Evolutionary conservation across 2,888 invertebrate species (phyloP), one percentile per base, ranked within the genome.

Genomic region (Apotomis capreana): DNA sequence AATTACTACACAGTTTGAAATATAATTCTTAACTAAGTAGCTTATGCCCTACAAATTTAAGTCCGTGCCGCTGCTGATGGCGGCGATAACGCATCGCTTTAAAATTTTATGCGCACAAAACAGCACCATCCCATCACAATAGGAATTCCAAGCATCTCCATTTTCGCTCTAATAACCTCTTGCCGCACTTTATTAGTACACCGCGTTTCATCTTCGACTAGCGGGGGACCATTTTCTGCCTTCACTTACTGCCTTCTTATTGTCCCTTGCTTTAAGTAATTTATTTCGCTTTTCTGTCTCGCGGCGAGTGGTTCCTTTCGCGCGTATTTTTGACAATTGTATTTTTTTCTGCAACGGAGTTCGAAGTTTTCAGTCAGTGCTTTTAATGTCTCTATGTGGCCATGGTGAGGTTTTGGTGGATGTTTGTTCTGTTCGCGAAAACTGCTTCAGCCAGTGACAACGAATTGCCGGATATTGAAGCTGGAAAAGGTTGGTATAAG

Each of bases 331-430:
- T 81, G 80, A 85, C 82, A 81, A 78, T 82, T 80, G 78, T 77
- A 80, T 80, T 81, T 80, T 81, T 77, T 75, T 15, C 70, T 49
- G 60, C 64, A 70, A 67, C 71, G 58, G 76, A 69, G 73, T 73
- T 68, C 55, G 68, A 73, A 69, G 37, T 61, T 75, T 76, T 75
- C 77, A 78, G 80, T 79, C 80, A 76, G 75, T 76, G 76, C 75
- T 81, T 77, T 88, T 88, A 82, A 89, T 92, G 92, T 87, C 81
- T 85, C 80, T 79, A 79, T 84, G 81, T 85, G 83, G 89, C 81
- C 86, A 92, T 92, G 91, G 89, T 91, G 91, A 91, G 84, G 85
- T 91, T 91, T 78, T 92, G 92, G 93, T 93, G 93, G 93, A 87
- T 93, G 90, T 91, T 91, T 81, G 84, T 93, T 81, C 86, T 92